Base-by-base conservation (phyloP, 2,113 vertebrate genomes). In the Paramormyrops kingsleyae region DNA sequence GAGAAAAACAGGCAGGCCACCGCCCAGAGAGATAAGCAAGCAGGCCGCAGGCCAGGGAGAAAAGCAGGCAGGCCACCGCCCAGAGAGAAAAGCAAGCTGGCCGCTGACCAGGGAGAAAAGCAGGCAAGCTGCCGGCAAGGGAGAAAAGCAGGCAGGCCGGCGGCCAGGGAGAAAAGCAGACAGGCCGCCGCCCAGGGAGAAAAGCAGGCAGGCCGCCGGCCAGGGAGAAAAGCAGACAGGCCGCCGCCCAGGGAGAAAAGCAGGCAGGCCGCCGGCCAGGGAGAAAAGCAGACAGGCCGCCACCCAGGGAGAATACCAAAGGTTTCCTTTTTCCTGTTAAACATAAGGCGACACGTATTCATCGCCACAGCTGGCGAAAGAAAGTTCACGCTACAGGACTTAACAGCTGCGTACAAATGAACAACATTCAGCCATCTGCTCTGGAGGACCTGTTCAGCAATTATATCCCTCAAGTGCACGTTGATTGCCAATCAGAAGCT, bases 351-450 rank as follows among this genome's bases (percentile, higher is more conserved):
- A 90, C 88, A 90, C 62, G 88, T 56, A 88, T 47, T 85, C 90
- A 52, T 62, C n/a, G 10, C 88, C 19, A 24, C 90, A 91, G 83
- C 91, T 92, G 89, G 4, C 7, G 53, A 88, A 89, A 89, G 62
- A 89, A 86, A 87, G 66, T 91, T 92, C 84, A 80, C 88, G 86
- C 87, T 83, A 42, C 91, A 66, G 89, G 52, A 87, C 49, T 89
- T 59, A 53, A 91, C 92, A 94, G 92, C 92, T 93, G 91, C 92
- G 91, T 91, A 59, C 90, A 90, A 88, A 83, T 83, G 59, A 85
- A 91, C 90, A 91, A 66, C 91, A 90, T 91, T 83, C 24, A 59
- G 88, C 91, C 93, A 92, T 94, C 93, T 93, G 93, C 90, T 90
- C 88, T 59, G 56, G 90, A 88, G 89, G 89, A 94, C 93, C 83